phyloP scores from a whole-genome alignment of 2,113 vertebrate genomes.

The Rhinoderma darwinii region DNA sequence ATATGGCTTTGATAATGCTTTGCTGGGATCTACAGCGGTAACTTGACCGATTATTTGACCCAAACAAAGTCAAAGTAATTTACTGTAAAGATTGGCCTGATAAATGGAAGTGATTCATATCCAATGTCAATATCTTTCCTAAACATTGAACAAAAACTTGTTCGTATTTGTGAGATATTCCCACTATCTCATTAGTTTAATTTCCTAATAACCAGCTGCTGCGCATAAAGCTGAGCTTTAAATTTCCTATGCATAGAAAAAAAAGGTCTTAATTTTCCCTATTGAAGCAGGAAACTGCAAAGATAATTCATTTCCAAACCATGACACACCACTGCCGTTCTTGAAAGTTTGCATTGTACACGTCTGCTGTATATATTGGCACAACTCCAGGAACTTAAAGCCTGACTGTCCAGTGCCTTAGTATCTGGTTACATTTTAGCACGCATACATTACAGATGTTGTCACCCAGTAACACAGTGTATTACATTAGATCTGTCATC shows the following conservation, averaged over 20 bases:
- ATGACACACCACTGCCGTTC: background rate
- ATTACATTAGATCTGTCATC: background rate
- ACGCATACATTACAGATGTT: conserved; percentile 29
- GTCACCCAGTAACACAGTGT: background rate
- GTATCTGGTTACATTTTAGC: background rate
- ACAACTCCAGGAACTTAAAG: conserved; percentile 19
- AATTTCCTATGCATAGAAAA: no score
- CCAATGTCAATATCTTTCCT: background rate
- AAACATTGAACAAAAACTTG: background rate
- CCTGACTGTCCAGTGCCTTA: background rate
- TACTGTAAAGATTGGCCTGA: conserved; percentile 3
- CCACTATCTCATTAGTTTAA: no score
- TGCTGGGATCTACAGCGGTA: background rate
- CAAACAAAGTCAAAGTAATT: background rate
- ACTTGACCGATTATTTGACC: conserved; percentile 27
- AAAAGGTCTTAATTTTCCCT: background rate
- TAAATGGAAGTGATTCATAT: background rate
- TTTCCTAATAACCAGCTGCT: background rate
- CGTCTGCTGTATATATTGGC: conserved; percentile 10
- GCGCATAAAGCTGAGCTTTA: background rate
- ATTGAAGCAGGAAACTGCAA: conserved; percentile 6
- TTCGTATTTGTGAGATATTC: background rate
- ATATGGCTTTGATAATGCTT: conserved; percentile 46
- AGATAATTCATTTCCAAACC: background rate
- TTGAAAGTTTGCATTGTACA: background rate